A percentile compares a stretch with the other conserved stretches of the same genome.
phyloP scores from a whole-genome alignment of 2,113 vertebrate genomes.

The Archocentrus centrarchus region DNA sequence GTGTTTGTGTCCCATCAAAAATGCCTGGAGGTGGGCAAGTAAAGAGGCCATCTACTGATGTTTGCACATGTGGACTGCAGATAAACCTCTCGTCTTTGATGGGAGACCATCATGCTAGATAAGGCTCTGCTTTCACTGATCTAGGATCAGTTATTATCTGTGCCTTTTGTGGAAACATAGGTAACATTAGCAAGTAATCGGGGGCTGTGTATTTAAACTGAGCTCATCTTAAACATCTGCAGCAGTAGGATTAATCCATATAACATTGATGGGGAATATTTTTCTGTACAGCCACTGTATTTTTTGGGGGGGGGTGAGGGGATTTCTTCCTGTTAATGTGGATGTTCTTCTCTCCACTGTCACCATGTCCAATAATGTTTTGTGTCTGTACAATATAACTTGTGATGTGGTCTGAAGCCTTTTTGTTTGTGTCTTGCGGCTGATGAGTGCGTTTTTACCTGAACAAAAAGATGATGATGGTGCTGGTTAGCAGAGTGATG shows the following conservation, averaged over 20 bases:
- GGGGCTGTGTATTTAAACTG: too few species aligned
- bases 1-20: not conserved
- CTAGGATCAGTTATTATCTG: not conserved
- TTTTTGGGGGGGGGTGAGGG: not conserved
- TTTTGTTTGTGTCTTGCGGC: conserved; percentile 12
- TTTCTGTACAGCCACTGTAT: too few species aligned
- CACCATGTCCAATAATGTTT: not conserved
- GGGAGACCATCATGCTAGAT: not conserved
- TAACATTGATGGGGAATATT: too few species aligned
- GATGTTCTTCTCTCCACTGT: not conserved
- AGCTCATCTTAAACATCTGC: not conserved
- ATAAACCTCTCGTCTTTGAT: not conserved
- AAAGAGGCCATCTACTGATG: not conserved
- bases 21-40: not conserved
- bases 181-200: not conserved
- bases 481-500: conserved; percentile 90
- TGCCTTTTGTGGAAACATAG: not conserved
- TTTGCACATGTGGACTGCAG: not conserved
- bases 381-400: not conserved
- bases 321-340: not conserved
- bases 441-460: conserved; percentile 81
- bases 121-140: not conserved
- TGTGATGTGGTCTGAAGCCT: not conserved
- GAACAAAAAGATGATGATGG: conserved; percentile 92
- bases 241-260: not conserved